Evolutionary conservation across 2,113 vertebrate species (phyloP).

Genomic region (Burhinus bistriatus): DNA sequence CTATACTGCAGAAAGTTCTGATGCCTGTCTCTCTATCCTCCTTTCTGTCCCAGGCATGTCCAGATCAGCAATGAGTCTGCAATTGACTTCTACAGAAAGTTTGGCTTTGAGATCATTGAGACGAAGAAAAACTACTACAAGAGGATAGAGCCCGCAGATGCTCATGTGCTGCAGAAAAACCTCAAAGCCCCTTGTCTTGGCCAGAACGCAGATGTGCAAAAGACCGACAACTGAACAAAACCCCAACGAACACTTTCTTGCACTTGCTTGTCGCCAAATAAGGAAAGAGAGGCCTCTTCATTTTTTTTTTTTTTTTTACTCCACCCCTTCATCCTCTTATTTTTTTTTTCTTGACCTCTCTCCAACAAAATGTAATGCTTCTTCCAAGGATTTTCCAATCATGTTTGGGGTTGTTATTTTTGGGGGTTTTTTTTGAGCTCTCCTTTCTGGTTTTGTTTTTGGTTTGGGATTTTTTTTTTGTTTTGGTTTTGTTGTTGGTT

Average conservation of each 20-base stretch:
- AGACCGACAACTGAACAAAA: slow-evolving; percentile 82
- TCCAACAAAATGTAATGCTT: slow-evolving; percentile 69
- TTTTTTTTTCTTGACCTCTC: slow-evolving; percentile 56
- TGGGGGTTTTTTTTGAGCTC: not conserved
- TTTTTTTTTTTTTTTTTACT: not conserved
- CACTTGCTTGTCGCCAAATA: slow-evolving; percentile 86
- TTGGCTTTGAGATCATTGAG: slow-evolving; percentile 99
- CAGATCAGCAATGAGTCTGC: slow-evolving; percentile 99
- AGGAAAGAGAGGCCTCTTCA: slow-evolving; percentile 77
- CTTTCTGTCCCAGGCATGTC: slow-evolving; percentile 84
- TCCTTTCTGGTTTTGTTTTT: not conserved
- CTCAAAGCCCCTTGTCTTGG: slow-evolving; percentile 86
- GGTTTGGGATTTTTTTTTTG: not conserved
- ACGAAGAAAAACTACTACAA: slow-evolving; percentile 99
- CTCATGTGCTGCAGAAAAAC: slow-evolving; percentile 98
- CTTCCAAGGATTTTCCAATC: slow-evolving; percentile 72
- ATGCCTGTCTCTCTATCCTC: not conserved
- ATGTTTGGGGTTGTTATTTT: slow-evolving; percentile 59
- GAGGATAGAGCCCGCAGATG: slow-evolving; percentile 98
- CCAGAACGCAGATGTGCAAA: slow-evolving; percentile 90
- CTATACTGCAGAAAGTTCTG: not conserved
- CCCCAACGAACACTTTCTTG: slow-evolving; percentile 76
- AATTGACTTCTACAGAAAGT: slow-evolving; percentile 99
- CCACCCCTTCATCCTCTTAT: slow-evolving; percentile 23
- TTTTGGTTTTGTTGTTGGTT: not conserved